Evolutionary conservation across 2,888 invertebrate genomes (phyloP).

Genomic region (Dryobota labecula): DNA sequence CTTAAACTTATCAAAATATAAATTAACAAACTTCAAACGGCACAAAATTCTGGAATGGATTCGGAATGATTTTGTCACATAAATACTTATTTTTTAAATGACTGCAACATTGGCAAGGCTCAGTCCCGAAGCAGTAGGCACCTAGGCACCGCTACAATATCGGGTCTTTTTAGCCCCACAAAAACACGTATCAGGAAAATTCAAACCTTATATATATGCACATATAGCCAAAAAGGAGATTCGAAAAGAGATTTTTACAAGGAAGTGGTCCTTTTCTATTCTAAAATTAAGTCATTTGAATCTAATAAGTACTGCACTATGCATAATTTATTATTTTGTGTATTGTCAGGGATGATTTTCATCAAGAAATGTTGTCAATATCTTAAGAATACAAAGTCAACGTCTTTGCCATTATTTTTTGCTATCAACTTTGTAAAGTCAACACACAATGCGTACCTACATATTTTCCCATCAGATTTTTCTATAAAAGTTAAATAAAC

Average conservation of each 20-base stretch:
- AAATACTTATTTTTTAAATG: conserved; percentile 59
- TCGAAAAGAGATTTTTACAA: conserved; percentile 60
- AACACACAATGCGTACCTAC: conserved; percentile 15
- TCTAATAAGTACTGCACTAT: conserved; percentile 66
- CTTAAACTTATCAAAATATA: conserved; percentile 65
- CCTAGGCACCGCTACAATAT: not conserved
- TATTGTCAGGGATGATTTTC: conserved; percentile 52
- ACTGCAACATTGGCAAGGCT: conserved; percentile 14
- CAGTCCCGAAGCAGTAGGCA: not conserved
- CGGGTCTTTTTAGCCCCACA: not conserved
- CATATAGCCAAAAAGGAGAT: conserved; percentile 60
- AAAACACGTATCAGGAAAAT: conserved; percentile 18
- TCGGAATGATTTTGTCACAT: conserved; percentile 73
- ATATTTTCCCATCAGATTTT: conserved; percentile 13
- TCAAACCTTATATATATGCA: conserved; percentile 39
- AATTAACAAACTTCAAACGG: conserved; percentile 60
- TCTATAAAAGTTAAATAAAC: conserved; percentile 12
- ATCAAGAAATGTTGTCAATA: conserved; percentile 32
- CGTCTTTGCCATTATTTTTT: not conserved
- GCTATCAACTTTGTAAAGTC: not conserved
- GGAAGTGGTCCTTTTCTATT: conserved; percentile 54
- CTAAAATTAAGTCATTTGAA: conserved; percentile 58
- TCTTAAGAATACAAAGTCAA: conserved; percentile 22
- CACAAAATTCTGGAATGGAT: conserved; percentile 77
- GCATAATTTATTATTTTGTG: conserved; percentile 49